Conservation (phyloP, 1,140 invertebrate species). For the Sinonovacula constricta region DNA sequence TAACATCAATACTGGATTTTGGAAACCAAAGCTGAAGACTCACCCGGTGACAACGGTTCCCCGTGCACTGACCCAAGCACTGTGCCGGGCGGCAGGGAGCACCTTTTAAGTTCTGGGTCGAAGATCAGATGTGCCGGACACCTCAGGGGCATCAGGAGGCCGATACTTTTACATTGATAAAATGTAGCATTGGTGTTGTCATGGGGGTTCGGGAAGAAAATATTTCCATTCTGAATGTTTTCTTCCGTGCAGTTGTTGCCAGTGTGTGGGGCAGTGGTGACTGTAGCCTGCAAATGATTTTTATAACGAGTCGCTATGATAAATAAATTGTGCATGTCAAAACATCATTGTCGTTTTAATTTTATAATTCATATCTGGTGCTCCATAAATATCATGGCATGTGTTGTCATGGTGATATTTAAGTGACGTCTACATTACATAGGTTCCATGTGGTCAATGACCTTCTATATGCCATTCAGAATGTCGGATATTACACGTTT, state of each 20-base stretch:
- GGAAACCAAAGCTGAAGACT: neutral
- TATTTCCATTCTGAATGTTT: constrained; percentile 26
- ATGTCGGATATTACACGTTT: neutral
- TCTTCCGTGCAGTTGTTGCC: constrained; percentile 41
- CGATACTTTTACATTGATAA: no score
- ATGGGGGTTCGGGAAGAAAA: no score
- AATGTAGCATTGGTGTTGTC: no score
- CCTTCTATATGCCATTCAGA: neutral
- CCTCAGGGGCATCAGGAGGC: no score
- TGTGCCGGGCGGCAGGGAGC: no score
- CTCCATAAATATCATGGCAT: neutral
- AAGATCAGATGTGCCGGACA: constrained; percentile 27
- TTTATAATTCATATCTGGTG: neutral
- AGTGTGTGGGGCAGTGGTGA: neutral
- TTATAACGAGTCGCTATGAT: neutral
- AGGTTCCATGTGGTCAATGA: neutral
- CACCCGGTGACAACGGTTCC: neutral
- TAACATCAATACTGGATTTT: neutral
- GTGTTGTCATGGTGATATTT: neutral
- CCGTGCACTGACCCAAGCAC: no score
- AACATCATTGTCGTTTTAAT: neutral
- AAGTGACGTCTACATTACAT: neutral
- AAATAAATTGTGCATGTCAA: neutral
- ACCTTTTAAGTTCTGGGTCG: no score
- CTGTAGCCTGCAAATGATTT: neutral